phyloP scores from a whole-genome alignment of 2,797 vertebrate genomes.

The Eospalax fontanierii region DNA sequence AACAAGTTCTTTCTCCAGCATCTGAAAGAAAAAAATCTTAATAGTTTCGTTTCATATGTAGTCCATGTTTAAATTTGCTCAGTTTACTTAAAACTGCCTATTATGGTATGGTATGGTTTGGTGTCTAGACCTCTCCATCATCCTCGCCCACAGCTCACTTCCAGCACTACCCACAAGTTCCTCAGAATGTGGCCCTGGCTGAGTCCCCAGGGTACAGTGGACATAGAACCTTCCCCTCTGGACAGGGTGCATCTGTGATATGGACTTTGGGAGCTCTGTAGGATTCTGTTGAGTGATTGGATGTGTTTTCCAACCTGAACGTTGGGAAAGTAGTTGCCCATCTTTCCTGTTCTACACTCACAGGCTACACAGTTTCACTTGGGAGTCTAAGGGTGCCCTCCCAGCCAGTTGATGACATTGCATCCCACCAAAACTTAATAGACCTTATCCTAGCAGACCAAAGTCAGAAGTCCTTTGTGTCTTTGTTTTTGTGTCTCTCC shows the following conservation, averaged over 20 bases:
- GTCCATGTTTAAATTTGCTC: not conserved
- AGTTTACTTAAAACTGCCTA: not conserved
- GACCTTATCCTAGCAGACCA: not conserved
- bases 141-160: not conserved
- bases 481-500: not conserved
- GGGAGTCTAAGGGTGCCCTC: not conserved
- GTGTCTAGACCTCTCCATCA: not conserved
- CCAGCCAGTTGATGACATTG: not conserved
- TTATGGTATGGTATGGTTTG: not conserved
- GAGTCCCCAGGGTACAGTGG: not conserved
- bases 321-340: not conserved
- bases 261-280: not conserved
- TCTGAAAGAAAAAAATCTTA: not conserved
- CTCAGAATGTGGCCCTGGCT: not conserved
- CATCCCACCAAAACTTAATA: not conserved
- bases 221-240: not conserved
- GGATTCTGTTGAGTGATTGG: not conserved
- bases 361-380: not conserved
- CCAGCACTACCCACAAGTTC: not conserved
- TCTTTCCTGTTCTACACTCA: not conserved
- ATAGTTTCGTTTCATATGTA: not conserved
- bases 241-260: not conserved
- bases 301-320: not conserved
- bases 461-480: not conserved
- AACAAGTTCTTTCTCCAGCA: not conserved